Percentiles rank a stretch among this genome's conserved stretches.
phyloP scores from a whole-genome alignment of 2,888 invertebrate genomes.

The Monochamus alternatus region DNA sequence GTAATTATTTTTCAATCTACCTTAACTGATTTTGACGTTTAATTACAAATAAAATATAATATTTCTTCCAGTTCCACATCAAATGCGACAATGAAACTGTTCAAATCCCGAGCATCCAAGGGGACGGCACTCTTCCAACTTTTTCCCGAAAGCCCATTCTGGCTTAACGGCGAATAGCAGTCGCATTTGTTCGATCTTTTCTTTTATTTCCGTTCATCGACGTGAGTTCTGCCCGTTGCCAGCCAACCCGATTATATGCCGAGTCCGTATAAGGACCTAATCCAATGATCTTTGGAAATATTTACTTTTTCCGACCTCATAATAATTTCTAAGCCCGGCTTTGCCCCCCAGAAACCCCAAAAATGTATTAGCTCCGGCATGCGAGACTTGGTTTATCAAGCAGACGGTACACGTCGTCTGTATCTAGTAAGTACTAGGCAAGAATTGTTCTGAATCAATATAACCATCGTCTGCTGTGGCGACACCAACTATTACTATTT shows the following conservation, averaged over 20 bases:
- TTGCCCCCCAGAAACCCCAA: slow-evolving; percentile 44
- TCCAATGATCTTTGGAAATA: slow-evolving; percentile 62
- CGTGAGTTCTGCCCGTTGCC: slow-evolving; percentile 48
- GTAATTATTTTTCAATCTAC: no score
- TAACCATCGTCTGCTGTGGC: no score
- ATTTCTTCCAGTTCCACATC: neutral
- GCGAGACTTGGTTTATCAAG: slow-evolving; percentile 14
- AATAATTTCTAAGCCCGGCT: slow-evolving; percentile 55
- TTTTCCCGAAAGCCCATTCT: slow-evolving; percentile 33
- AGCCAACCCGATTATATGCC: slow-evolving; percentile 56
- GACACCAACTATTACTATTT: no score
- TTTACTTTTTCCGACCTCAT: slow-evolving; percentile 59
- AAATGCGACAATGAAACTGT: slow-evolving; percentile 25
- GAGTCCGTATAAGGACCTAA: slow-evolving; percentile 62
- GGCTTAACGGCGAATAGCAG: slow-evolving; percentile 30
- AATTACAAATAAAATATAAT: neutral
- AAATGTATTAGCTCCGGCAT: slow-evolving; percentile 33
- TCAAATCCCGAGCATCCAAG: neutral
- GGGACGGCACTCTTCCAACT: slow-evolving; percentile 30
- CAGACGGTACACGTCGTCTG: neutral
- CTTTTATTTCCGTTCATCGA: slow-evolving; percentile 54
- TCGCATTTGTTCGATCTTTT: slow-evolving; percentile 52
- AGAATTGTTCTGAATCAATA: no score
- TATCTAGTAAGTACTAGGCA: neutral
- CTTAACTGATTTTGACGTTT: neutral